Evolutionary conservation across 2,888 invertebrate genomes (phyloP).

Genomic region (Epirrita christyi): DNA sequence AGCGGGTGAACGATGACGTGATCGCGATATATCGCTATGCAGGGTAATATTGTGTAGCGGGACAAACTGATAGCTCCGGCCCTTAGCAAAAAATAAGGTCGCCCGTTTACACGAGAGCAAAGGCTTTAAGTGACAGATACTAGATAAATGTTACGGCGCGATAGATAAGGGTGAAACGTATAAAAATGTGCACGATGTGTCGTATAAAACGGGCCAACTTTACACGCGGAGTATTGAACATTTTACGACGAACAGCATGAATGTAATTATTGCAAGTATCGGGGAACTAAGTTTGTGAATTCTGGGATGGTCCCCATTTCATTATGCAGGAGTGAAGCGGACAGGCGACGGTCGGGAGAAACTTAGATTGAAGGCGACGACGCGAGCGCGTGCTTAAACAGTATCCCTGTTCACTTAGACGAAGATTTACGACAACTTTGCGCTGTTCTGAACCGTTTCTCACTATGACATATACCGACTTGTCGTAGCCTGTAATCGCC

Average conservation of each 20-base stretch:
- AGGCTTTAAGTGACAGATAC: constrained; percentile 82
- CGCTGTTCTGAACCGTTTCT: constrained; percentile 45
- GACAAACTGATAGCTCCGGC: constrained; percentile 75
- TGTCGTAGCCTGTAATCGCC: constrained; percentile 35
- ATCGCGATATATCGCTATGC: constrained; percentile 76
- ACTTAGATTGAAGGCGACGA: constrained; percentile 82
- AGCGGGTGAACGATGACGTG: constrained; percentile 75
- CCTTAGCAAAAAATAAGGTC: constrained; percentile 82
- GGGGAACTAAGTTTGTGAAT: constrained; percentile 63
- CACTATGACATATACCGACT: constrained; percentile 41
- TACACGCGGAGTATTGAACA: constrained; percentile 46
- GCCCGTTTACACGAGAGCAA: constrained; percentile 79
- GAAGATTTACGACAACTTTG: constrained; percentile 75
- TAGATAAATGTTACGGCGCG: constrained; percentile 81
- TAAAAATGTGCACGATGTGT: constrained; percentile 59
- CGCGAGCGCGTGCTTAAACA: constrained; percentile 79
- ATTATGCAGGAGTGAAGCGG: constrained; percentile 78
- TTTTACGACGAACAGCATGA: constrained; percentile 50
- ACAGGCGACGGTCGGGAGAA: constrained; percentile 69
- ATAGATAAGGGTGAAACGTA: constrained; percentile 71
- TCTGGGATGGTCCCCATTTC: constrained; percentile 69
- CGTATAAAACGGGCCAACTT: constrained; percentile 54
- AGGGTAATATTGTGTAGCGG: constrained; percentile 78
- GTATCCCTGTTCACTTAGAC: constrained; percentile 69
- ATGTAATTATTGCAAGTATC: constrained; percentile 74